Conservation (phyloP, 2,797 vertebrate genomes). For the Thunnus albacares region DNA sequence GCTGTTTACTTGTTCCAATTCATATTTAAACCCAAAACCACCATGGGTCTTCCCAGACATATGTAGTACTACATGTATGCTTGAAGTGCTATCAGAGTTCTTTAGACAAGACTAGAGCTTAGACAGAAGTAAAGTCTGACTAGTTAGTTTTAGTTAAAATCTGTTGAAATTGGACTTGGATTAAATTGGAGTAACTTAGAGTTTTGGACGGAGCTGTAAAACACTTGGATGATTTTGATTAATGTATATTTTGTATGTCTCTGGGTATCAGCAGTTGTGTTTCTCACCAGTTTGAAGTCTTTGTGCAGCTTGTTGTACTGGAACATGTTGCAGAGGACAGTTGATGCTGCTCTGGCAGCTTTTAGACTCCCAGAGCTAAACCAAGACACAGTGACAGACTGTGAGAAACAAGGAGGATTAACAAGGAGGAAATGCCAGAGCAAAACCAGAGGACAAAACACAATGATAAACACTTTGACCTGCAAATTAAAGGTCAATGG, state of each 20-base stretch:
- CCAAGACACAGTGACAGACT: conserved; percentile 26
- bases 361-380: conserved; percentile 90
- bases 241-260: not conserved
- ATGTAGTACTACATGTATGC: too few relatives aligned
- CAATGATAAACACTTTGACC: conserved; percentile 12
- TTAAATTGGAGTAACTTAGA: too few relatives aligned
- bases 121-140: too few relatives aligned
- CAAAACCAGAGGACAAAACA: not conserved
- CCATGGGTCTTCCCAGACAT: too few relatives aligned
- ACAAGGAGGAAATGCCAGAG: conserved; percentile 57
- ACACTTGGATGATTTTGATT: not conserved
- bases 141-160: too few relatives aligned
- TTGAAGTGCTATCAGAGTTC: too few relatives aligned
- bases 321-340: conserved; percentile 97
- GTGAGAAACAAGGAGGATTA: conserved; percentile 36
- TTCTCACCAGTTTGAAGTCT: conserved; percentile 92
- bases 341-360: conserved; percentile 92
- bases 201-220: not conserved
- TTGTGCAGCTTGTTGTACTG: conserved; percentile 96
- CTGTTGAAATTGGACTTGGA: too few relatives aligned
- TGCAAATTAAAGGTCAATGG: not conserved
- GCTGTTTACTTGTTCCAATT: too few relatives aligned
- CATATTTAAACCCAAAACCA: too few relatives aligned
- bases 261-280: conserved; percentile 12
- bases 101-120: too few relatives aligned